A percentile compares a stretch with the other conserved stretches of the same genome.
phyloP scores from a whole-genome alignment of 30 jellyfish, hydroid and myxozoan species.

The Turritopsis rubra region DNA sequence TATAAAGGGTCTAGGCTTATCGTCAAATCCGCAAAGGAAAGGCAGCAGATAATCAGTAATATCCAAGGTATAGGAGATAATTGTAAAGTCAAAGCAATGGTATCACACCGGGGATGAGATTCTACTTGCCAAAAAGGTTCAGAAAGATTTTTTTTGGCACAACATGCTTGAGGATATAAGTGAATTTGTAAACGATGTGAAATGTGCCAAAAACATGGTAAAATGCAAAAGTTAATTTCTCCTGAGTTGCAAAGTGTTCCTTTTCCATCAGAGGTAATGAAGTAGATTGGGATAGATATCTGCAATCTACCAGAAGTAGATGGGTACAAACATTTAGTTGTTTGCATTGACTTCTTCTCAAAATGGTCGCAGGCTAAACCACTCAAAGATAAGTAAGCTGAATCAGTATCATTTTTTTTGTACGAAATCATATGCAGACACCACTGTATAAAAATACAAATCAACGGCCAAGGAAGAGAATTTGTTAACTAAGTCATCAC shows the following conservation, averaged over 20 bases:
- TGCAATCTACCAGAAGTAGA: not conserved
- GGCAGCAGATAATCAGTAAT: constrained; percentile 5
- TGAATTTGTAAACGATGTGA: constrained; percentile 23
- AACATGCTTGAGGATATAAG: not conserved
- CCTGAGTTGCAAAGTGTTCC: not conserved
- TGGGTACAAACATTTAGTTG: not conserved
- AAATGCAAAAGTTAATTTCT: not conserved
- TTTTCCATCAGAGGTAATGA: not conserved
- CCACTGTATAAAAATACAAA: constrained; percentile 6
- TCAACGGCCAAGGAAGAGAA: no score
- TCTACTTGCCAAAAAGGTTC: constrained; percentile 12
- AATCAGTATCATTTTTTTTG: not conserved
- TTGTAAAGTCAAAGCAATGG: constrained; percentile 17
- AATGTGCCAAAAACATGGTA: not conserved
- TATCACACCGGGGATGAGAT: constrained; percentile 6
- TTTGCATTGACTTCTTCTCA: not conserved
- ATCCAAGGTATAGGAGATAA: constrained; percentile 13
- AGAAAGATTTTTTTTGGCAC: constrained; percentile 18
- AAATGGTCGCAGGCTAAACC: not conserved
- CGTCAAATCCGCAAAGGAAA: not conserved
- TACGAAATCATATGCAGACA: not conserved
- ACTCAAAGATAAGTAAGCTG: not conserved
- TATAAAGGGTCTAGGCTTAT: constrained; percentile 2
- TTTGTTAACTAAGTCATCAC: no score
- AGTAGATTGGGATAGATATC: not conserved